Evolutionary conservation across 2,888 invertebrate genomes (phyloP), one percentile per base, ranked within the genome.

Genomic region (Sinohyriopsis cumingii): DNA sequence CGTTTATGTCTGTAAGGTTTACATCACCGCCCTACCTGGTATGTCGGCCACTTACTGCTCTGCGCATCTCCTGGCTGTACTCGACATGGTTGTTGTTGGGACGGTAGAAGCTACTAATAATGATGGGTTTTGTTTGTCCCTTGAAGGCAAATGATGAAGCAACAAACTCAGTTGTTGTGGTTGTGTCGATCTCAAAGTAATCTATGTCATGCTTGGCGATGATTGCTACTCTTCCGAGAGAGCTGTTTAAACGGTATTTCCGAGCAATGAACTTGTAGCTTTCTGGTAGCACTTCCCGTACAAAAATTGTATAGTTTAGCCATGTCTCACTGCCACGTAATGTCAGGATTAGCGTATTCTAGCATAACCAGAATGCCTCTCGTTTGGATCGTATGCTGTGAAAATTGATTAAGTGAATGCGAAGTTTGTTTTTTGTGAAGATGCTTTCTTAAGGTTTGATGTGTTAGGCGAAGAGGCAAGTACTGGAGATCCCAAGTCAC

Each of bases 381-480:
- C 59, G 64, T 59, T 74, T 74, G 18, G 74, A 57, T n/a, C 66
- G 25, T 15, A 71, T 67, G 45, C 65, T 73, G 54, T 73, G 73
- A 25, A 73, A 65, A 54, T 70, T 73, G 5, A 70, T 59, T 9
- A 55, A n/a, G 3, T 68, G 59, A n/a, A 69, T 61, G 9, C 71
- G 61, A 22, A 69, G 55, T 28, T 70, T 67, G 65, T 67, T 67
- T 54, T 73, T 70, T 19, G 54, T 20, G 28, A 55, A 24, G 68
- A 66, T 33, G 22, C 6, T 33, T 53, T 33, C 45, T 45, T 59
- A 6, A 62, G 63, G 18, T 24, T 55, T 25, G 66, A n/a, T 15
- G 59, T 53, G 3, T 28, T 5, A 25, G 69, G 67, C 24, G 73
- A 69, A 19, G 69, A 73, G 55, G 67, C 64, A 25, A 33, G 67